Base-by-base conservation (phyloP, 2,797 vertebrate species). In the Dallia pectoralis region DNA sequence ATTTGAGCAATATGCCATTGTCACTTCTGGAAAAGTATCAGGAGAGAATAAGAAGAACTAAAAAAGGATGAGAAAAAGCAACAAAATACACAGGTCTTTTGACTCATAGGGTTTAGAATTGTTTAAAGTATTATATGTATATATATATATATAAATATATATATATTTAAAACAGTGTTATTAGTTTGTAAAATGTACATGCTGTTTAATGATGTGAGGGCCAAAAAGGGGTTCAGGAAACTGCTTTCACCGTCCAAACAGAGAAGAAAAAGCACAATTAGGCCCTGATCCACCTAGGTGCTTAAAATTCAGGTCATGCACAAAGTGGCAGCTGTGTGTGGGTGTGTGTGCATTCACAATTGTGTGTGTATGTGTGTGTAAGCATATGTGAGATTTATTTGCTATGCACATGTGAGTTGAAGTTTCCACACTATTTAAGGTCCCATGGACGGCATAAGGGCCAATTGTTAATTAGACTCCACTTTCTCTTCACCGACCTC, bases 291-390 rank as follows among this genome's bases (percentile, higher is more conserved):
- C 83, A 86, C 84, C 83, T 87, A 79, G 67, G 75, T 63, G 74
- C 69, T 87, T 88, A 82, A 84, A 87, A 91, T 90, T 89, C 86
- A 88, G 90, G 87, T 90, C 89, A 91, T 86, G 75, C 84, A 77
- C 85, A 69, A 66, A 79, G 78, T 81, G 87, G 82, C 85, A 89
- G 83, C 80, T 87, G 87, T 75, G 33, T 63, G 70, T 71, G 56
- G 44, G 40, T 48, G 69, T 36, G 69, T 51, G 47, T 69, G 27
- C 32, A 27, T 69, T 47, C 53, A 15, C 32, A 8, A 8, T n/a
- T 36, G 63, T n/a, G 32, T 53, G 62, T 48, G 64, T 40, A 69
- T 77, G 70, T 69, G 59, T 77, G 71, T 69, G 67, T 62, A 36
- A 11, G 61, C 69, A 73, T 79, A 81, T 71, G 66, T 64, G 70